phyloP scores from a whole-genome alignment of 1,140 invertebrate species.

The Microvelia longipes region DNA sequence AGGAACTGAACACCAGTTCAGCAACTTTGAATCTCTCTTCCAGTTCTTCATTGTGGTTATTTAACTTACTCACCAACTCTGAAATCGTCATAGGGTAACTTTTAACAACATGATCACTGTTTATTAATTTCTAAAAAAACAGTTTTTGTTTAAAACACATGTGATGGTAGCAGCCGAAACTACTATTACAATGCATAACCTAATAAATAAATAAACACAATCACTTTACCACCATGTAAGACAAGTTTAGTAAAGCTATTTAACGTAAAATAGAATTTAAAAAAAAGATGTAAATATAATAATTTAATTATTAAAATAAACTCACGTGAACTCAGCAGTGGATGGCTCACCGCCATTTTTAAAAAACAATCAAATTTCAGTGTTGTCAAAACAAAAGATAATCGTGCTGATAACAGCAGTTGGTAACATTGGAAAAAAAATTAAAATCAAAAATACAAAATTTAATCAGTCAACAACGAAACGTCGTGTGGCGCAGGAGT shows the following conservation, averaged over 20 bases:
- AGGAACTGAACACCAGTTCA: slow-evolving; percentile 8
- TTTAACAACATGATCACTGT: too few species aligned
- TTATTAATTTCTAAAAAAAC: too few species aligned
- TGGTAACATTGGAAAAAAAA: background rate
- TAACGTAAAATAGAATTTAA: too few species aligned
- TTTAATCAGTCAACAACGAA: background rate
- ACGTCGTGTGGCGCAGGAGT: background rate
- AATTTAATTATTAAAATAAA: background rate
- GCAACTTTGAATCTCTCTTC: slow-evolving; percentile 6
- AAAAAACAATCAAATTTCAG: background rate
- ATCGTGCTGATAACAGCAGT: too few species aligned
- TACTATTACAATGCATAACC: too few species aligned
- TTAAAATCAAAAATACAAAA: background rate
- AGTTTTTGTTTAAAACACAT: too few species aligned
- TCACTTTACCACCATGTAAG: too few species aligned
- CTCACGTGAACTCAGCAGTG: slow-evolving; percentile 6
- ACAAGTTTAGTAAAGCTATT: too few species aligned
- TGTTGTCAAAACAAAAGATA: background rate
- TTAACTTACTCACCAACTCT: slow-evolving; percentile 8
- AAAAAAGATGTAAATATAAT: too few species aligned
- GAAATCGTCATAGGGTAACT: too few species aligned
- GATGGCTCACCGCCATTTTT: slow-evolving; percentile 5
- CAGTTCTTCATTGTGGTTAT: slow-evolving; percentile 4
- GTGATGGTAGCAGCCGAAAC: too few species aligned
- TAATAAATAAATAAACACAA: too few species aligned